These are phyloP conservation scores for Danio jaintianensis DNA, from an alignment of 2,797 vertebrate species.

Conservation along the genomic window DNA sequence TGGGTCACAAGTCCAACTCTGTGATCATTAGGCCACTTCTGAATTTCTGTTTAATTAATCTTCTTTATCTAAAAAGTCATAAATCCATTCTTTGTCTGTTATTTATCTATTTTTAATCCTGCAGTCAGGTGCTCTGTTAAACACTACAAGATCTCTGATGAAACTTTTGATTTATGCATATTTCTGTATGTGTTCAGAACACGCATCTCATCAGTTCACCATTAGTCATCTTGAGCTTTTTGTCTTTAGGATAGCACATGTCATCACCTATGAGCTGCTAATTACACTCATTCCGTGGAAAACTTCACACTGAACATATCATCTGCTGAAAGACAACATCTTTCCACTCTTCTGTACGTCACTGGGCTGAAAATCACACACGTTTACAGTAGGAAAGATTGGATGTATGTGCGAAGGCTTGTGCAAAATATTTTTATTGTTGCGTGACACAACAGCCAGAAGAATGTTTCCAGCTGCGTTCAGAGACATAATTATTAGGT, in stretches of 20 bases:
- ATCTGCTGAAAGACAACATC: slow-evolving; percentile 14
- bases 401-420: neutral
- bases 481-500: slow-evolving; percentile 26
- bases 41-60: neutral
- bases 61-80: neutral
- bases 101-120: neutral
- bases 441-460: slow-evolving; percentile 20
- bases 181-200: slow-evolving; percentile 24
- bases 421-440: slow-evolving; percentile 26
- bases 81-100: neutral
- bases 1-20: too few relatives aligned
- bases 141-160: neutral
- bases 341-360: neutral
- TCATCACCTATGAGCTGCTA: slow-evolving; percentile 37
- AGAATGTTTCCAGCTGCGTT: slow-evolving; percentile 18
- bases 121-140: neutral
- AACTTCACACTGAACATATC: slow-evolving; percentile 14
- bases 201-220: slow-evolving; percentile 11
- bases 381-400: slow-evolving; percentile 9
- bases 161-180: slow-evolving; percentile 4
- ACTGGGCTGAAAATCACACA: slow-evolving; percentile 15
- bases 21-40: too few relatives aligned
- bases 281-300: slow-evolving; percentile 36
- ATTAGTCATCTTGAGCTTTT: slow-evolving; percentile 2
- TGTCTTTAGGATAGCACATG: slow-evolving; percentile 28